phyloP scores from a whole-genome alignment of 1,140 invertebrate species.

The Bathynomus jamesi region DNA sequence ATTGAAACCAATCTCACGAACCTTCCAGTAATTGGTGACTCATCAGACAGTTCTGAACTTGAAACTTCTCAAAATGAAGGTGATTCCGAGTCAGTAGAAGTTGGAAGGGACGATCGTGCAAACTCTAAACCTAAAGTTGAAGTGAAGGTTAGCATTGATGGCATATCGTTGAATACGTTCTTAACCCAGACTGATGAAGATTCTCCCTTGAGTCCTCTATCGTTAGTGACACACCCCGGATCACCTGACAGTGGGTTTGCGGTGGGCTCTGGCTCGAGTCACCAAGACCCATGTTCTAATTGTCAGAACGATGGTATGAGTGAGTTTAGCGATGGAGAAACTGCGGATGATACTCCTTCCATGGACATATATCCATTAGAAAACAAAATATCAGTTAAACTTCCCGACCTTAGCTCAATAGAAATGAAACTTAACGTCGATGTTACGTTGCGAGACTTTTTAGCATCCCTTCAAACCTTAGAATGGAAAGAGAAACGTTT shows the following conservation, averaged over 20 bases:
- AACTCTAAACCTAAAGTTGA: background rate
- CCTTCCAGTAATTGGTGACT: conserved; percentile 6
- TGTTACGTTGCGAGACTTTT: background rate
- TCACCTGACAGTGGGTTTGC: too few relatives aligned
- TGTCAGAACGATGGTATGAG: background rate
- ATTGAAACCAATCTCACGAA: conserved; percentile 13
- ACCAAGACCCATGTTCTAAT: too few relatives aligned
- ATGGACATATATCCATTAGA: too few relatives aligned
- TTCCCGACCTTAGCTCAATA: background rate
- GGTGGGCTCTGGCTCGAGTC: too few relatives aligned
- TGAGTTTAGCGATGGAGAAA: background rate
- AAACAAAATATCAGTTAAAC: background rate
- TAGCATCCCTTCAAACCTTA: background rate
- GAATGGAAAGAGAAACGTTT: background rate
- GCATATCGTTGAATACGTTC: background rate
- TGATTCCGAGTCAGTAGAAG: background rate
- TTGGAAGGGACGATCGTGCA: background rate
- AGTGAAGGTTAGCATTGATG: background rate
- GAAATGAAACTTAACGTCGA: background rate
- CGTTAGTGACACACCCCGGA: background rate
- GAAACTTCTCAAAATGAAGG: background rate
- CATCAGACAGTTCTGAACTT: too few relatives aligned
- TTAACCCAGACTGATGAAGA: background rate
- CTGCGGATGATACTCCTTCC: background rate
- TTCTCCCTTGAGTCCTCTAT: background rate